Evolutionary conservation across 2,113 vertebrate species (phyloP), one percentile per base, ranked within the genome.

Genomic region (Catharus fuscescens): DNA sequence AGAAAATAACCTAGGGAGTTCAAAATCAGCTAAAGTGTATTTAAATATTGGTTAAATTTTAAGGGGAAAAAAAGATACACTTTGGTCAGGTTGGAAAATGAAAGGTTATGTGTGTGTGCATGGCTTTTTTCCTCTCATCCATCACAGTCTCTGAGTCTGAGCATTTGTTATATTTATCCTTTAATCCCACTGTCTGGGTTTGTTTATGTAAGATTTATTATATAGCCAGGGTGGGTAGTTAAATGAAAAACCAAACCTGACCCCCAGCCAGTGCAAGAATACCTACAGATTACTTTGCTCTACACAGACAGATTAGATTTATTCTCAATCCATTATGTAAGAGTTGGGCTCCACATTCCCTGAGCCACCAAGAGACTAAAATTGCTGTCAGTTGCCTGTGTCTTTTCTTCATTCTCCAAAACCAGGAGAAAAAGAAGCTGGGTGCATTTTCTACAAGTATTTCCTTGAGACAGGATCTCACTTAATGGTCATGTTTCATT

Each of bases 111-210:
- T 20, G 20, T 52, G 18, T 3, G 1, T 72, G n/a, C 6, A 7
- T 29, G 19, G 31, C 5, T 48, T 48, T 65, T 78, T 86, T 91
- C 47, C 5, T 25, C 18, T 77, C 62, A 9, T 88, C 95, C 65
- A 80, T 83, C 52, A 42, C 52, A 80, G 38, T 18, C 40, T 85
- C 65, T 80, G 60, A 18, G 79, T 91, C 74, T 26, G 56, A 95
- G 92, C 50, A 85, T 95, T 96, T 88, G 86, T 92, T 94, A 73
- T 90, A 52, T 93, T 96, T 92, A 95, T 92, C 96, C 95, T 92
- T 96, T 97, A 97, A 96, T 97, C 95, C 93, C 64, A 10, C 88
- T 94, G 86, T 86, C 92, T 91, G 72, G 44, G 45, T 34, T 71
- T 77, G 54, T 86, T 96, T 95, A 95, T 88, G 65, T 96, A 96